These are phyloP conservation scores for Tetramorium parvispinum DNA, from an alignment of 1,140 invertebrate species.

Conservation along the genomic window DNA sequence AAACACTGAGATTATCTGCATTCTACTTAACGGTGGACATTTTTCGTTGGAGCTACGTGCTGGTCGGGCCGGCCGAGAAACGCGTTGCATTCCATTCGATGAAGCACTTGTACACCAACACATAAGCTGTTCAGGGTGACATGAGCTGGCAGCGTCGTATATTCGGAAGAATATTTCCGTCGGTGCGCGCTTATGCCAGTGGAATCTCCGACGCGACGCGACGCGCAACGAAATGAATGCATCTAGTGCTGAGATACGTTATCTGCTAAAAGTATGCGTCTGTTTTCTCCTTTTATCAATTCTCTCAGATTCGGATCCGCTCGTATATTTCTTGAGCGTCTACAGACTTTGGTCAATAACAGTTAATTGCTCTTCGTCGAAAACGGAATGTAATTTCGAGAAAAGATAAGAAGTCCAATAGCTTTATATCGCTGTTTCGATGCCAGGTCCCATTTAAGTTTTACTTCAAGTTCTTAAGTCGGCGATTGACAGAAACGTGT, in stretches of 20 bases:
- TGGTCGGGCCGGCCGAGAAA: conserved; percentile 29
- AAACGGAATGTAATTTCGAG: neutral
- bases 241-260: conserved; percentile 60
- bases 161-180: conserved; percentile 68
- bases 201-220: conserved; percentile 5
- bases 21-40: conserved; percentile 70
- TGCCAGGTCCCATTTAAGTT: neutral
- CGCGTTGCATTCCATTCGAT: conserved; percentile 62
- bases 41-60: conserved; percentile 45
- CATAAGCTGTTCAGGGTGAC: conserved; percentile 8
- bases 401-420: neutral
- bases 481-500: neutral
- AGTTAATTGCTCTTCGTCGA: neutral
- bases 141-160: conserved; percentile 65
- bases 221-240: conserved; percentile 49
- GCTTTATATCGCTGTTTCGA: neutral
- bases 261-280: conserved; percentile 43
- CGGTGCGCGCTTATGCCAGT: conserved; percentile 57
- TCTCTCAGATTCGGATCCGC: neutral
- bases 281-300: neutral
- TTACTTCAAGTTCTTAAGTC: neutral
- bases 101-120: conserved; percentile 30
- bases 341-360: neutral
- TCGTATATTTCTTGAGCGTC: neutral
- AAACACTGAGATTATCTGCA: conserved; percentile 81